These are phyloP conservation scores for Belonocnema kinseyi DNA, from an alignment of 1,140 invertebrate genomes.

Conservation along the genomic window DNA sequence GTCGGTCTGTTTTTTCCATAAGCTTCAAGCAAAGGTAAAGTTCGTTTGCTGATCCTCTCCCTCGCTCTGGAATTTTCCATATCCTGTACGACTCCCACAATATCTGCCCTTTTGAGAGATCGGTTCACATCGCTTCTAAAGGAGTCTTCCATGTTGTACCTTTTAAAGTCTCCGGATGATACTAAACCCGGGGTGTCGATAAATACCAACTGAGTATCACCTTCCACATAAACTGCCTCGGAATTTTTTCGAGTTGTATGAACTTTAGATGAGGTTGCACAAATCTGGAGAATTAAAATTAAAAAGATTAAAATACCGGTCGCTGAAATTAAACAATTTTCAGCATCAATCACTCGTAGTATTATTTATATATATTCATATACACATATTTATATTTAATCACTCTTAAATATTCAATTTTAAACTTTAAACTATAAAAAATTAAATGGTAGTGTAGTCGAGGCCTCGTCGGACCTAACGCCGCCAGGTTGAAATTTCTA, in stretches of 20 bases:
- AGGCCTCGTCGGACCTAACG: too few species aligned
- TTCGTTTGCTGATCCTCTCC: slow-evolving; percentile 81
- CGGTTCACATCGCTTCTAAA: slow-evolving; percentile 82
- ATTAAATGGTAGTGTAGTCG: neutral
- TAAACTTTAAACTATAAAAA: slow-evolving; percentile 19
- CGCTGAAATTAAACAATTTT: neutral
- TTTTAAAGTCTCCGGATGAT: slow-evolving; percentile 80
- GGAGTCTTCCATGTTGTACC: slow-evolving; percentile 80
- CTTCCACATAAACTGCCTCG: slow-evolving; percentile 83
- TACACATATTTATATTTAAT: too few species aligned
- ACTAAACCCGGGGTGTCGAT: slow-evolving; percentile 91
- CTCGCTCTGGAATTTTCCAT: slow-evolving; percentile 83
- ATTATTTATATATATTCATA: too few species aligned
- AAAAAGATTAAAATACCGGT: neutral
- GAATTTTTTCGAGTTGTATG: slow-evolving; percentile 90
- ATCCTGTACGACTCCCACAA: slow-evolving; percentile 92
- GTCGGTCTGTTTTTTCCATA: slow-evolving; percentile 79
- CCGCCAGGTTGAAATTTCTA: too few species aligned
- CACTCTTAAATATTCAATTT: too few species aligned
- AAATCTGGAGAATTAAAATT: slow-evolving; percentile 79
- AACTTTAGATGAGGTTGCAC: slow-evolving; percentile 90
- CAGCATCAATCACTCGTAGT: too few species aligned
- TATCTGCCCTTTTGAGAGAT: slow-evolving; percentile 84
- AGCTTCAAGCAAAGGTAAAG: slow-evolving; percentile 82
- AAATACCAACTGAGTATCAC: slow-evolving; percentile 90